Conservation (phyloP, 2,113 vertebrate genomes). For the Mormyrus lacerda region DNA sequence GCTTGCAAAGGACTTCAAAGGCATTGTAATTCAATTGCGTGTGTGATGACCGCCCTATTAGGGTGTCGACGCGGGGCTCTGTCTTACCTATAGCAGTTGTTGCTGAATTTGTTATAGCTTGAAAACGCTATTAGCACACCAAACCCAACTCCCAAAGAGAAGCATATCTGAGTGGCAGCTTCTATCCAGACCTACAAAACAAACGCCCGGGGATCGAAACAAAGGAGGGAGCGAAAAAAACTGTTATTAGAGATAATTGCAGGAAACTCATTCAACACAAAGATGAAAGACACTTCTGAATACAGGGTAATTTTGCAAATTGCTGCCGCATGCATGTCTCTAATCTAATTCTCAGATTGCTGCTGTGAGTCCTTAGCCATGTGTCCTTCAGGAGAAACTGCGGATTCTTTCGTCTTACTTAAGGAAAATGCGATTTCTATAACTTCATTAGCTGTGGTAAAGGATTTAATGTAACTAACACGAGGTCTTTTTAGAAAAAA, state of each 20-base stretch:
- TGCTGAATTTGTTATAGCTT: conserved; percentile 81
- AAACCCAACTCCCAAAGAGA: conserved; percentile 77
- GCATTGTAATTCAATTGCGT: conserved; percentile 44
- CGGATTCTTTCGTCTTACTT: conserved; percentile 33
- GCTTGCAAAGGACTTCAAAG: conserved; percentile 49
- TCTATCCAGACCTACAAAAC: conserved; percentile 73
- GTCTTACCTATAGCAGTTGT: conserved; percentile 75
- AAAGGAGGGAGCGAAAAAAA: conserved; percentile 59
- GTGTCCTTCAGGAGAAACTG: conserved; percentile 30
- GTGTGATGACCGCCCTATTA: conserved; percentile 14
- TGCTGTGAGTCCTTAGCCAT: conserved; percentile 39
- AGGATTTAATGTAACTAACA: conserved; percentile 28
- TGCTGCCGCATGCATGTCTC: conserved; percentile 65
- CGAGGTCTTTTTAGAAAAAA: background rate
- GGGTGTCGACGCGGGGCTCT: background rate
- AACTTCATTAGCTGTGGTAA: conserved; percentile 17
- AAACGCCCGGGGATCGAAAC: conserved; percentile 63
- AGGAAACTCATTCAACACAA: conserved; percentile 65
- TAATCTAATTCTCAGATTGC: conserved; percentile 67
- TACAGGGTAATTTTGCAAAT: conserved; percentile 72
- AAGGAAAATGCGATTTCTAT: conserved; percentile 32
- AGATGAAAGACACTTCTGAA: conserved; percentile 73
- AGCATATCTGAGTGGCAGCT: conserved; percentile 77
- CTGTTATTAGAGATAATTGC: conserved; percentile 71
- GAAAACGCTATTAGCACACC: conserved; percentile 80